Evolutionary conservation across 2,113 vertebrate genomes (phyloP).

Genomic region (Benitochromis conjunctus): DNA sequence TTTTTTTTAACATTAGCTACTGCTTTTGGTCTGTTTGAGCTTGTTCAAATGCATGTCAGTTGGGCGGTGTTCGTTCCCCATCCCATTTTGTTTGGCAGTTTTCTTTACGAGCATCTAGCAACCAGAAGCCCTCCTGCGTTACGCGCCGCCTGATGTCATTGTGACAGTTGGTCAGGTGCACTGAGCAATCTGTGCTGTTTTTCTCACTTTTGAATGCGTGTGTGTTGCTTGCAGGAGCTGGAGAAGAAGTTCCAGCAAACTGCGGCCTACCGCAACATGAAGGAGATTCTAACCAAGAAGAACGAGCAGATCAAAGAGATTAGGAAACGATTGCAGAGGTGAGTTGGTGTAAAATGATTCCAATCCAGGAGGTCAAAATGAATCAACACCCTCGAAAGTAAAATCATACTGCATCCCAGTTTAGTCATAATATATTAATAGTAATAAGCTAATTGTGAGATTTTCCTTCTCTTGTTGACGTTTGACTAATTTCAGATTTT

Average conservation of each 20-base stretch:
- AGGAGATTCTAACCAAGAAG: conserved; percentile 94
- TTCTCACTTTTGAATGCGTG: not conserved
- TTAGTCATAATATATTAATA: not conserved
- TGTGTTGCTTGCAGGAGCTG: conserved; percentile 75
- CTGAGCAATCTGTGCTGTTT: not conserved
- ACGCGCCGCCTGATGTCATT: not conserved
- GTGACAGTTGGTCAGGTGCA: not conserved
- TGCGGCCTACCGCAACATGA: conserved; percentile 93
- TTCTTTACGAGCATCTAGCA: not conserved
- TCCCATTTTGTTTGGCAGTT: not conserved
- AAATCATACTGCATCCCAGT: not conserved
- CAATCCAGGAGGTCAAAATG: not conserved
- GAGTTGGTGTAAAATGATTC: conserved; percentile 15
- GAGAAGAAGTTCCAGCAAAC: conserved; percentile 98
- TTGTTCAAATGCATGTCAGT: not conserved
- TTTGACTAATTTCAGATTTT: not conserved
- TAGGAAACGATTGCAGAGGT: conserved; percentile 85
- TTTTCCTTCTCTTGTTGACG: not conserved
- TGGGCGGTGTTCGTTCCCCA: not conserved
- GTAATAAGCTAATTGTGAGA: not conserved
- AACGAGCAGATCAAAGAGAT: conserved; percentile 96
- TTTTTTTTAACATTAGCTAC: not conserved
- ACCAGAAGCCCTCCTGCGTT: not conserved
- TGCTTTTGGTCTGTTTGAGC: not conserved
- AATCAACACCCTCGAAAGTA: not conserved